These are phyloP conservation scores for Mycogona germanica DNA, from an alignment of 2,888 invertebrate species.

Conservation along the genomic window DNA sequence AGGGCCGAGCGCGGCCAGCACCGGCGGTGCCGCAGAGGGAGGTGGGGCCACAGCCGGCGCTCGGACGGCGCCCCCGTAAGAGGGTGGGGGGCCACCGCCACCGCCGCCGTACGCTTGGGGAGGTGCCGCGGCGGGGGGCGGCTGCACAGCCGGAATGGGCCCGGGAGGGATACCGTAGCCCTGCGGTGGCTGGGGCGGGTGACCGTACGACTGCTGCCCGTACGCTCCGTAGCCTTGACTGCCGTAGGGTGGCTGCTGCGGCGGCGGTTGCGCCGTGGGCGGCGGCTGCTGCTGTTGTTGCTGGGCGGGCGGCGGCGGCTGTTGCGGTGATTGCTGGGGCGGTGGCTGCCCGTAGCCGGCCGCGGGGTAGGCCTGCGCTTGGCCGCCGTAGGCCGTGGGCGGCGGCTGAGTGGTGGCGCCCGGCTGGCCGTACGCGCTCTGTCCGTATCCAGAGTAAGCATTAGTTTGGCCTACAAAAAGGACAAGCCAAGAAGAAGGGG, in stretches of 20 bases:
- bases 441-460: conserved; percentile 21
- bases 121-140: conserved; percentile 1
- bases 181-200: conserved; percentile 6
- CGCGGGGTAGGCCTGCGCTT: conserved; percentile 10
- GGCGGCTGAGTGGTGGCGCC: too few species aligned
- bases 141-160: not conserved
- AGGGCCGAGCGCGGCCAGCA: conserved; percentile 12
- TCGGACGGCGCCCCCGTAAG: not conserved
- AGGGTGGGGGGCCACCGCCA: not conserved
- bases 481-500: conserved; percentile 11
- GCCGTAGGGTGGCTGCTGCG: conserved; percentile 12
- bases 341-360: conserved; percentile 16
- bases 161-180: conserved; percentile 12
- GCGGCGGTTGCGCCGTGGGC: not conserved
- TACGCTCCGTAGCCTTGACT: conserved; percentile 17
- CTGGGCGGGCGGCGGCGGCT: not conserved
- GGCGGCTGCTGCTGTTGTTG: conserved; percentile 11
- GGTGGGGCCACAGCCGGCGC: not conserved
- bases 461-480: conserved; percentile 19
- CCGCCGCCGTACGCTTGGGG: conserved; percentile 4
- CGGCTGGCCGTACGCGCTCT: conserved; percentile 15
- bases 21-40: conserved; percentile 5
- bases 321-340: not conserved
- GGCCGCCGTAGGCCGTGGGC: too few species aligned
- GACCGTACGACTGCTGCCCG: conserved; percentile 16